Conservation (phyloP, 2,888 invertebrate genomes). For the Diploptera punctata region DNA sequence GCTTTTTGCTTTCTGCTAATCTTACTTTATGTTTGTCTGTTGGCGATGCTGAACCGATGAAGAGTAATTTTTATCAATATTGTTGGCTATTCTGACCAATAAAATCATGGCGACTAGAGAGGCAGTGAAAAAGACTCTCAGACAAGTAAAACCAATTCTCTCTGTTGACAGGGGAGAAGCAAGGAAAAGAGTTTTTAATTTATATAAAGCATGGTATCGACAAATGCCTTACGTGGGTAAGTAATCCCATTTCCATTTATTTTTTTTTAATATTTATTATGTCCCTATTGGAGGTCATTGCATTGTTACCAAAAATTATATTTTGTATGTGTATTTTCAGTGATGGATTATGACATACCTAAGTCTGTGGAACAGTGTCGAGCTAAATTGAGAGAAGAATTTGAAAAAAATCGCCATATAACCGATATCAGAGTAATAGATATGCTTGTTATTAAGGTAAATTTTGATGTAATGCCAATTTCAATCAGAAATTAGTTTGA, state of each 20-base stretch:
- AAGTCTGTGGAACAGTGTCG: slow-evolving; percentile 72
- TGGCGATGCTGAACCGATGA: no score
- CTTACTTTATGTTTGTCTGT: no score
- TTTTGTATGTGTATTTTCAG: slow-evolving; percentile 56
- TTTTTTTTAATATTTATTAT: no score
- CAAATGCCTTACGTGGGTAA: slow-evolving; percentile 88
- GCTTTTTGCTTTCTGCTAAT: no score
- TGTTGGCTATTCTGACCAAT: no score
- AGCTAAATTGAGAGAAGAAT: slow-evolving; percentile 78
- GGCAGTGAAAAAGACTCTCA: slow-evolving; percentile 60
- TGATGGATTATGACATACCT: slow-evolving; percentile 84
- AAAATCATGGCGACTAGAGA: slow-evolving; percentile 55
- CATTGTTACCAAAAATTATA: no score
- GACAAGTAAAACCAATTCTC: slow-evolving; percentile 85
- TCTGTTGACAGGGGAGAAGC: slow-evolving; percentile 82
- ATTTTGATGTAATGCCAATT: not conserved
- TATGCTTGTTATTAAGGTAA: slow-evolving; percentile 89
- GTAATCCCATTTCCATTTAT: no score
- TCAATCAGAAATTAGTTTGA: no score
- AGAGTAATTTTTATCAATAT: no score
- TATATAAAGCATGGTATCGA: slow-evolving; percentile 95
- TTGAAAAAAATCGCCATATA: slow-evolving; percentile 76
- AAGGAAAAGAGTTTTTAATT: slow-evolving; percentile 78
- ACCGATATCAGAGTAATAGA: slow-evolving; percentile 90
- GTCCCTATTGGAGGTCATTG: slow-evolving; percentile 7